Conservation (phyloP, 2,113 vertebrate species). For the Oxyruncus cristatus region DNA sequence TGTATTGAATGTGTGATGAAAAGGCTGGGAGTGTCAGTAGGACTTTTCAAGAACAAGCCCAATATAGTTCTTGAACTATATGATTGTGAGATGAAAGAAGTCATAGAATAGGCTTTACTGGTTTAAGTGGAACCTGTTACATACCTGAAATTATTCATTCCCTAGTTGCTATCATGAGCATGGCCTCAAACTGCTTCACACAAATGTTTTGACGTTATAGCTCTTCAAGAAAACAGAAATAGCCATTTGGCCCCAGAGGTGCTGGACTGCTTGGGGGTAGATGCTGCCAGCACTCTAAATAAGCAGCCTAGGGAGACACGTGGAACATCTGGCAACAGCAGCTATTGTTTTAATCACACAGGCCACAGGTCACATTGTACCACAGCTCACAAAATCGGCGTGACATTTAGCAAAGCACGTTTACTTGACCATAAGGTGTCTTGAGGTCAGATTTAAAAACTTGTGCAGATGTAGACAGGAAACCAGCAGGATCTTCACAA, state of each 20-base stretch:
- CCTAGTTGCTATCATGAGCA: not conserved
- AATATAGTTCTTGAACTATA: not conserved
- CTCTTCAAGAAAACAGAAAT: not conserved
- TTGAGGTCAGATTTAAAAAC: not conserved
- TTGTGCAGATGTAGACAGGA: not conserved
- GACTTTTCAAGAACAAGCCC: conserved; percentile 3
- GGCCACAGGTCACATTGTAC: not conserved
- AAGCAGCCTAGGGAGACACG: not conserved
- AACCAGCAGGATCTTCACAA: not conserved
- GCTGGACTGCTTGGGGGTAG: not conserved
- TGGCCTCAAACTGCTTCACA: not conserved
- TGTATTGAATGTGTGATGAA: not conserved
- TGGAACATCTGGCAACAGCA: conserved; percentile 38
- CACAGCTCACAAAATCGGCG: not conserved
- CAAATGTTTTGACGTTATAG: not conserved
- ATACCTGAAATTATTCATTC: not conserved
- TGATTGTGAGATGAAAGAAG: not conserved
- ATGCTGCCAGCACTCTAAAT: conserved; percentile 16
- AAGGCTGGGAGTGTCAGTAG: not conserved
- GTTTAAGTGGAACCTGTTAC: not conserved
- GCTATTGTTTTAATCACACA: not conserved
- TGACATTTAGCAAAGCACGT: not conserved
- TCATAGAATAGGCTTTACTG: not conserved
- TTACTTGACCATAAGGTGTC: not conserved
- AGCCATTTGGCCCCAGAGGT: not conserved